Conservation (phyloP, 2,797 vertebrate species). For the Sitta carolinensis region DNA sequence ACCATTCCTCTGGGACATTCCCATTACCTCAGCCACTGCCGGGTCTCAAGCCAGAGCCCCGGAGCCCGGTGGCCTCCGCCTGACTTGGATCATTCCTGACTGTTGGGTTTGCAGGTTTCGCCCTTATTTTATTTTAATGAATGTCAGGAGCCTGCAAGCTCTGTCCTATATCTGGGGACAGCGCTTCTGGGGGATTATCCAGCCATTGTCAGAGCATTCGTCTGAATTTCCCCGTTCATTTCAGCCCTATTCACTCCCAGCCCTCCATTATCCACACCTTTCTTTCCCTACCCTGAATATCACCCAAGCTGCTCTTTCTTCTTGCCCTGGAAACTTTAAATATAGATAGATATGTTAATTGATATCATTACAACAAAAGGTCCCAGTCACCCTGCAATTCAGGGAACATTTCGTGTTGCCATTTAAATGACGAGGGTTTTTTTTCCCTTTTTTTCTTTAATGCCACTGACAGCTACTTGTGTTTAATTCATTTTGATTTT, state of each 20-base stretch:
- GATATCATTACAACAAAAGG: constrained; percentile 70
- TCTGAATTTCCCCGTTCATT: not conserved
- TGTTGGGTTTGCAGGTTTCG: not conserved
- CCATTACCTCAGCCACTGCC: not conserved
- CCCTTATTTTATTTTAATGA: not conserved
- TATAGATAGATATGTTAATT: constrained; percentile 74
- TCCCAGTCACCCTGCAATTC: constrained; percentile 64
- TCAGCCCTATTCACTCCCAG: not conserved
- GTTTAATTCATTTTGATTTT: constrained; percentile 66
- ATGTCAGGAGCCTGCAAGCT: not conserved
- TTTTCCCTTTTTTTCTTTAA: not conserved
- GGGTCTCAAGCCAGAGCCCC: not conserved
- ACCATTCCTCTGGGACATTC: not conserved
- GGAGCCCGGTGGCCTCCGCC: not conserved
- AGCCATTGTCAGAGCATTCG: not conserved
- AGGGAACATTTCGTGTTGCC: constrained; percentile 41
- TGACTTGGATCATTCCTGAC: not conserved
- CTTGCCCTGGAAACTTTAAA: constrained; percentile 68
- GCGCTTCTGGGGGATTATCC: not conserved
- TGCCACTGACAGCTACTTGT: constrained; percentile 53
- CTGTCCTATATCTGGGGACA: not conserved
- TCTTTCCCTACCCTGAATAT: constrained; percentile 9
- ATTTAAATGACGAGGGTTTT: constrained; percentile 47
- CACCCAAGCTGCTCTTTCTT: constrained; percentile 58
- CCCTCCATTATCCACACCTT: not conserved